These are phyloP conservation scores for Halcyon chelicuti DNA, from an alignment of 2,797 vertebrate species.

Conservation along the genomic window DNA sequence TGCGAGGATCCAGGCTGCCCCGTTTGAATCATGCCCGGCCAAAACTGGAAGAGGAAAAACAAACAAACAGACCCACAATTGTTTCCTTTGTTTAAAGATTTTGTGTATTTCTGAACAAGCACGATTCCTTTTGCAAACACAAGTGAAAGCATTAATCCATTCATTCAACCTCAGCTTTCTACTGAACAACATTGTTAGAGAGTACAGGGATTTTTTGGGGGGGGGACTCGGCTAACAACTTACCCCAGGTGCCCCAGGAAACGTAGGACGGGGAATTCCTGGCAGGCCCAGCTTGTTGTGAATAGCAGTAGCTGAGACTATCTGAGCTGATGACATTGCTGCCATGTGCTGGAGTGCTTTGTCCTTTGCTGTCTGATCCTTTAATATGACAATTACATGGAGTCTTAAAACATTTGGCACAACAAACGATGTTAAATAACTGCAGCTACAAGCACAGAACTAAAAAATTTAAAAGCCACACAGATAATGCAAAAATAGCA, in stretches of 20 bases:
- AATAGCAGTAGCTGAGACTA: slow-evolving; percentile 98
- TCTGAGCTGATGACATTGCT: slow-evolving; percentile 99
- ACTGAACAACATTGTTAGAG: neutral
- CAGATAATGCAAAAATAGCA: slow-evolving; percentile 78
- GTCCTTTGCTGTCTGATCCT: slow-evolving; percentile 99
- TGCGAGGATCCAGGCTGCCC: slow-evolving; percentile 98
- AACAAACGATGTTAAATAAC: slow-evolving; percentile 66
- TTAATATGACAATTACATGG: slow-evolving; percentile 90
- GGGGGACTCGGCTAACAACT: slow-evolving; percentile 68
- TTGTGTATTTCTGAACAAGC: slow-evolving; percentile 9
- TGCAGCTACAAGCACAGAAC: slow-evolving; percentile 79
- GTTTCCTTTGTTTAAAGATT: slow-evolving; percentile 8
- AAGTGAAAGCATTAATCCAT: slow-evolving; percentile 36
- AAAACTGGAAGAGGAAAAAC: slow-evolving; percentile 88
- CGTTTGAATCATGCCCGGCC: slow-evolving; percentile 97
- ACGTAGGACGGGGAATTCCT: slow-evolving; percentile 95
- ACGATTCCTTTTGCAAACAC: slow-evolving; percentile 11
- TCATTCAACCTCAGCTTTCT: neutral
- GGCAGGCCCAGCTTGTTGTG: slow-evolving; percentile 99
- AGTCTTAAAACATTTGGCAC: slow-evolving; percentile 82
- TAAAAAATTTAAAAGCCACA: slow-evolving; percentile 77
- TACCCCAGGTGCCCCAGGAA: slow-evolving; percentile 96
- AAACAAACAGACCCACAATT: slow-evolving; percentile 54
- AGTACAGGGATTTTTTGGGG: slow-evolving; percentile 10
- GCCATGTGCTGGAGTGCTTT: slow-evolving; percentile 99